Evolutionary conservation across 2,113 vertebrate genomes (phyloP).

Genomic region (Monarcha castaneiventris): DNA sequence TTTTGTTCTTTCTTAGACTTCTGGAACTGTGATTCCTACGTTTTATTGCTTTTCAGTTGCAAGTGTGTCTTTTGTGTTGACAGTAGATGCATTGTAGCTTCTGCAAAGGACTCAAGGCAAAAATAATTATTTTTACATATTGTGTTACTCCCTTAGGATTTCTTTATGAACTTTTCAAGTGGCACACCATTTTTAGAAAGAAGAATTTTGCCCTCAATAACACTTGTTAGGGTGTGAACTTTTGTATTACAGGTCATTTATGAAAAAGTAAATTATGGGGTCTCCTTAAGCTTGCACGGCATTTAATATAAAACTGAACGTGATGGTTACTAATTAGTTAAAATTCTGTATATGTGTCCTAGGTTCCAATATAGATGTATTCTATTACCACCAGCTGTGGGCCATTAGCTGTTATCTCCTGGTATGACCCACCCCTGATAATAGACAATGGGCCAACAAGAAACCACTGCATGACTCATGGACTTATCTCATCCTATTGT

Average conservation of each 20-base stretch:
- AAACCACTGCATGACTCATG: no score
- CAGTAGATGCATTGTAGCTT: neutral
- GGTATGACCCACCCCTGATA: no score
- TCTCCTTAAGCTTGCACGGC: neutral
- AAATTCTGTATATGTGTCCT: neutral
- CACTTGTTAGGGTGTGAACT: neutral
- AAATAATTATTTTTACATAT: neutral
- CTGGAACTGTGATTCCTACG: neutral
- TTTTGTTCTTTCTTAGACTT: neutral
- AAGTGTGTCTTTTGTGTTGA: neutral
- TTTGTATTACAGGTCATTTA: neutral
- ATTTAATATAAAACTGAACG: neutral
- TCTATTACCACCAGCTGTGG: no score
- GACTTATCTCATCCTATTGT: no score
- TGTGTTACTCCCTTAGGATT: rapidly evolving
- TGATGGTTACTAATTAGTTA: neutral
- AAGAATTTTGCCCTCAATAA: neutral
- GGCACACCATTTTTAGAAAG: neutral
- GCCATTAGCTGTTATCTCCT: no score
- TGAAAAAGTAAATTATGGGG: neutral
- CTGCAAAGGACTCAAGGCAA: neutral
- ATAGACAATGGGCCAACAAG: no score
- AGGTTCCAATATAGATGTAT: no score
- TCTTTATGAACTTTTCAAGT: neutral
- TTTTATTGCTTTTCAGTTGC: neutral